Evolutionary conservation across 2,113 vertebrate genomes (phyloP), one percentile per base, ranked within the genome.

Genomic region (Puffinus mauretanicus): DNA sequence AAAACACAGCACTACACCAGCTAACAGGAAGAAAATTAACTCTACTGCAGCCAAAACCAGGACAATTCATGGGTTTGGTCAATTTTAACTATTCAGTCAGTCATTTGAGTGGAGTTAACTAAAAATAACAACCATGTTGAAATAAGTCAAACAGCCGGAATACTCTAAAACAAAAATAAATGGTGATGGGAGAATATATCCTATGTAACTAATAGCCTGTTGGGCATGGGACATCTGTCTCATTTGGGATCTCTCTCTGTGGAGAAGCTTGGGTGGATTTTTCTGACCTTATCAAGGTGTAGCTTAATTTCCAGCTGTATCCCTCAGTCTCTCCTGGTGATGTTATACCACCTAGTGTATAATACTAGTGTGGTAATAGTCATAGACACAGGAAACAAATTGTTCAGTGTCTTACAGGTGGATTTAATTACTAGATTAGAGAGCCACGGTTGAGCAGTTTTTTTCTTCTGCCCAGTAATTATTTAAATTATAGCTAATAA

Each of bases 391-490:
- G 52, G 81, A 82, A 86, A 47, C 36, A 70, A 71, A 62, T 42
- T 66, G 73, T 87, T 89, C 47, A 71, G 70, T 32, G 10, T 84
- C 65, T 65, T 90, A 49, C n/a, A 81, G 83, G 55, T 62, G 72
- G 67, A 67, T 88, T 93, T 93, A 90, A 92, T 93, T 79, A 38
- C 34, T 71, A 90, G 75, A 88, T 90, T 65, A 86, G 46, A 88
- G 49, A 92, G 79, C 80, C 42, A 46, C 49, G 54, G 79, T 42
- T 88, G 51, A 94, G 29, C 55, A 84, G 32, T 26, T n/a, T 76
- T 91, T 92, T 90, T 30, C 60, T 77, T 60, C 61, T 86, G 60
- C 46, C 22, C 21, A 46, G 40, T 71, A 81, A 93, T 84, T 91
- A 81, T 93, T 91, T 89, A 65, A 93, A 86, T 91, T 73, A 81